Base-by-base conservation (phyloP, 1,140 invertebrate genomes). In the Antheraea mylitta region DNA sequence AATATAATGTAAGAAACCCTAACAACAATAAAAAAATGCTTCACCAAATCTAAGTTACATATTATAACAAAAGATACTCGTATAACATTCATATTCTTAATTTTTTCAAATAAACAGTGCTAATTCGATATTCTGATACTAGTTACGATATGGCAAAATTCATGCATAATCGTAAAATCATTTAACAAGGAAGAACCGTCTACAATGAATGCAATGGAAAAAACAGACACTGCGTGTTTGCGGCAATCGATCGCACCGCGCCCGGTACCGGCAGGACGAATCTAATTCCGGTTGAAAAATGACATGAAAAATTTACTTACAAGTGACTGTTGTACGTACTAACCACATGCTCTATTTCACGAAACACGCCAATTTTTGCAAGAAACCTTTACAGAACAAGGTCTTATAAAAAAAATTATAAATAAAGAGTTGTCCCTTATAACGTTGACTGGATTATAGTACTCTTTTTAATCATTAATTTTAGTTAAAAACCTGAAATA, bases 211-310 rank as follows among this genome's bases (percentile, higher is more conserved):
- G 64, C 42, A 66, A 22, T 58, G 64, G 18, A 58, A 53, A 64
- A 37, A 37, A 10, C n/a, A 9, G 8, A 62, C 62, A 68, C 76
- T 72, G 76, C 75, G 76, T 79, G 77, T 73, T 79, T 80, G 83
- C 79, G 78, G 75, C 75, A 73, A 85, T 87, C 77, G 85, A 89
- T 85, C 80, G 76, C 9, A 6, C 69, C 70, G 86, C 77, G 85
- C 78, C 83, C 77, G 85, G 85, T 68, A 86, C 82, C 76, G 80
- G 62, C 75, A 82, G 83, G 75, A 76, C 80, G 68, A 77, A 59
- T 59, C 66, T 38, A 76, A 75, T 74, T 64, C 71, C 65, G 64
- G 60, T 80, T 82, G 74, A 78, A 82, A 83, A 87, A 87, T 83
- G 70, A 80, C 83, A 79, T 83, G 78, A 72, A 80, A 76, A 79